A percentile compares a stretch with the other conserved stretches of the same genome.
These are phyloP conservation scores for Staurois parvus DNA, from an alignment of 2,797 vertebrate species.

Conservation along the genomic window DNA sequence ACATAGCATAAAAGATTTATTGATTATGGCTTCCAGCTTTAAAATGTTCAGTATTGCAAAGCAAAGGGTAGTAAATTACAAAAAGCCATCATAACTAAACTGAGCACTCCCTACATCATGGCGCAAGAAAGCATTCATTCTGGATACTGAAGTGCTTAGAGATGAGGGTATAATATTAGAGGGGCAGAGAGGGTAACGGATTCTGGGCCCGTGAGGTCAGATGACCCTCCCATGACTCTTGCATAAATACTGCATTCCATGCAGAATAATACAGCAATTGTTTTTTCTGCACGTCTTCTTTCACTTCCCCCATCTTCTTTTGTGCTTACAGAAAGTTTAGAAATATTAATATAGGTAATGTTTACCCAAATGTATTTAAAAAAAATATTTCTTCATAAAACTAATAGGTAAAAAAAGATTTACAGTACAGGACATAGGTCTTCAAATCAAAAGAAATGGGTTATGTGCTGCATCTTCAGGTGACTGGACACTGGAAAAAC, in stretches of 20 bases:
- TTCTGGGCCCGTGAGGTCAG: neutral
- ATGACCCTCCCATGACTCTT: neutral
- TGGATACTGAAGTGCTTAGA: neutral
- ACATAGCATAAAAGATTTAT: slow-evolving; percentile 20
- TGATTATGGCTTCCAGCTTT: slow-evolving; percentile 25
- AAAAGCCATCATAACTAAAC: neutral
- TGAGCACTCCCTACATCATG: neutral
- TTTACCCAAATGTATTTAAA: no score
- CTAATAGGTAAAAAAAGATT: no score
- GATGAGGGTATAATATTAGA: neutral
- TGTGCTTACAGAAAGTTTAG: neutral
- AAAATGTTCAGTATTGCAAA: slow-evolving; percentile 18
- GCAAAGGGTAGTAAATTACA: neutral
- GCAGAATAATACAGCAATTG: no score
- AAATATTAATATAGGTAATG: no score
- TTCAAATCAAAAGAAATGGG: no score
- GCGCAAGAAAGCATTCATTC: neutral
- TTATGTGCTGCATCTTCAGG: no score
- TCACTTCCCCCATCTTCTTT: neutral
- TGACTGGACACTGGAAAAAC: no score
- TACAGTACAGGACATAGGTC: no score
- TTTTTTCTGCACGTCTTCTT: neutral
- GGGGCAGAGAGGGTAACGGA: neutral
- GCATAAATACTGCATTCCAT: neutral
- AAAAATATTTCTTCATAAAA: no score